phyloP scores from a whole-genome alignment of 2,888 invertebrate species.

The Brachyopa scutellaris region DNA sequence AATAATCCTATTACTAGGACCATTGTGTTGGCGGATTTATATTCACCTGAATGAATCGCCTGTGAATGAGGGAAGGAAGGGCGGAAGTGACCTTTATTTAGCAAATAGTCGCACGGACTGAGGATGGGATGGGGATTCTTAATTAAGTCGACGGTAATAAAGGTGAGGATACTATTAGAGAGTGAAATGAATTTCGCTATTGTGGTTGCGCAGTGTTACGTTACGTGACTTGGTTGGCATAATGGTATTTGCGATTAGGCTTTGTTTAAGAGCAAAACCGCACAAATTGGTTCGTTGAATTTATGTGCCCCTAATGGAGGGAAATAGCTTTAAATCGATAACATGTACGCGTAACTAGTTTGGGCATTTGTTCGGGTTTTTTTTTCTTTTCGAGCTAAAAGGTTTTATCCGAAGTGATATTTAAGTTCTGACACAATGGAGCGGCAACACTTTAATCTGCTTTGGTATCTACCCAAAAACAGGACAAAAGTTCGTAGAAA shows the following conservation, averaged over 20 bases:
- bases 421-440: no score
- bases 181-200: background rate
- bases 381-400: no score
- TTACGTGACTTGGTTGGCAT: constrained; percentile 12
- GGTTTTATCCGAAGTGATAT: no score
- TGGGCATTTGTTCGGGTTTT: no score
- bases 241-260: background rate
- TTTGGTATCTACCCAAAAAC: no score
- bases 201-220: background rate
- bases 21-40: constrained; percentile 10
- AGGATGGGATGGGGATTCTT: background rate
- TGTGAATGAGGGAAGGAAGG: background rate
- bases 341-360: background rate
- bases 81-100: background rate
- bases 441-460: no score
- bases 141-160: constrained; percentile 36
- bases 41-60: constrained; percentile 38
- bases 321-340: constrained; percentile 2
- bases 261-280: background rate
- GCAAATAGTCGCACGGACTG: background rate
- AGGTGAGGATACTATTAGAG: background rate
- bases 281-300: background rate
- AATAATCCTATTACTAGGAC: constrained; percentile 33
- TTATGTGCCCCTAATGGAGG: background rate
- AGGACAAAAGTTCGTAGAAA: no score